Evolutionary conservation across 2,888 invertebrate genomes (phyloP).

Genomic region (Andrena bicolor): DNA sequence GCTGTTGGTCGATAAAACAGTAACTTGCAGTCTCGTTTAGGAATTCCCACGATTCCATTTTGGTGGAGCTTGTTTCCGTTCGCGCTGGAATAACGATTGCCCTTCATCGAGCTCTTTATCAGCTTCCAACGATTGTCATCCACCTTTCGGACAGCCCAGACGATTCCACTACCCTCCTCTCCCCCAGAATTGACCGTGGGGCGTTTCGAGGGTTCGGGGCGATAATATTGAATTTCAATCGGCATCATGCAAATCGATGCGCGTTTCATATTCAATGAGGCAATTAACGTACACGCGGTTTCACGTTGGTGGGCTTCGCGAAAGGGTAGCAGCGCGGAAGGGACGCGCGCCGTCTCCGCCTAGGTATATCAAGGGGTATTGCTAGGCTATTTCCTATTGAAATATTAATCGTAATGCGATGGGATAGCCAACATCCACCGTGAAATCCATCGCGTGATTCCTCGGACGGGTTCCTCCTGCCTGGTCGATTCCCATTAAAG

Average conservation of each 20-base stretch:
- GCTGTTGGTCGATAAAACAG: not conserved
- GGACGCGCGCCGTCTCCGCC: conserved; percentile 41
- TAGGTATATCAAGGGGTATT: conserved; percentile 64
- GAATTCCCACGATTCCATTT: conserved; percentile 16
- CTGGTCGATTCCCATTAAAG: conserved; percentile 72
- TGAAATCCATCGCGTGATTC: conserved; percentile 78
- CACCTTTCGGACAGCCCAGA: not conserved
- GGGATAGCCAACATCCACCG: conserved; percentile 74
- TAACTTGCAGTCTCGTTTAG: not conserved
- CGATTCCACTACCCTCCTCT: not conserved
- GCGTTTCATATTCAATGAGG: conserved; percentile 83
- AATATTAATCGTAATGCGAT: conserved; percentile 82
- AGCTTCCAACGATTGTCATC: conserved; percentile 34
- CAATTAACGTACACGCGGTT: conserved; percentile 81
- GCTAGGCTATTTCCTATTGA: conserved; percentile 80
- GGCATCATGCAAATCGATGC: conserved; percentile 79
- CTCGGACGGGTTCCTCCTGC: conserved; percentile 51
- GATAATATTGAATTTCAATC: conserved; percentile 77
- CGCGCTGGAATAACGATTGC: not conserved
- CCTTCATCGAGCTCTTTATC: conserved; percentile 40
- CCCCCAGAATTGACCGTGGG: conserved; percentile 23
- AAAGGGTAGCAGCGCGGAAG: conserved; percentile 50
- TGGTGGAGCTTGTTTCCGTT: not conserved
- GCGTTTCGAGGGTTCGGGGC: conserved; percentile 35
- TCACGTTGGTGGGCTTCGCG: conserved; percentile 52